Conservation (phyloP, 2,888 invertebrate species). For the Megastigmus dorsalis region DNA sequence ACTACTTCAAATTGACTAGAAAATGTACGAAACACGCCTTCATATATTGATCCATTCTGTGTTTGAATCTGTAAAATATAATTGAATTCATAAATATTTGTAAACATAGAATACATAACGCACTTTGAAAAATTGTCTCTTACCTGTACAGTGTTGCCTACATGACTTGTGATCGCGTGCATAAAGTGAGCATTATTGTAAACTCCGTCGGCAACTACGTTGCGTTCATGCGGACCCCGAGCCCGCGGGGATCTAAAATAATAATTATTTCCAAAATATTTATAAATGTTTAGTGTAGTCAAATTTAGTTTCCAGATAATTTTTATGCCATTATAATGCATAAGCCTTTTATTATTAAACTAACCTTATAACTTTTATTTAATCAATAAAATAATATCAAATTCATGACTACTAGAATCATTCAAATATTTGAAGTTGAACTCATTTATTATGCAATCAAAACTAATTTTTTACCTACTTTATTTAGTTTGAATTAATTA, state of each 20-base stretch:
- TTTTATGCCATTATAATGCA: no score
- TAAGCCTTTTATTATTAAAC: no score
- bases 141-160: slow-evolving; percentile 86
- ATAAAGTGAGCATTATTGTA: slow-evolving; percentile 93
- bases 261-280: no score
- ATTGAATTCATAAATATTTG: neutral
- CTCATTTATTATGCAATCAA: no score
- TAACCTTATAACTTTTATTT: no score
- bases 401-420: no score
- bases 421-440: no score
- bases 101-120: neutral
- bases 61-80: slow-evolving; percentile 79
- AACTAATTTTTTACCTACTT: no score
- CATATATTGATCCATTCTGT: slow-evolving; percentile 89
- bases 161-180: slow-evolving; percentile 90
- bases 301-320: no score
- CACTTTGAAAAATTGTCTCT: neutral
- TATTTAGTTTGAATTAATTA: no score
- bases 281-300: no score
- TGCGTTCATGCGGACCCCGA: slow-evolving; percentile 76
- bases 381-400: no score
- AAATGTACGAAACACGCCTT: slow-evolving; percentile 93
- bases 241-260: slow-evolving; percentile 81
- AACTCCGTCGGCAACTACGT: slow-evolving; percentile 87
- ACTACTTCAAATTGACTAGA: slow-evolving; percentile 92